These are phyloP conservation scores for Eciton burchellii DNA, from an alignment of 1,140 invertebrate species.

Conservation along the genomic window DNA sequence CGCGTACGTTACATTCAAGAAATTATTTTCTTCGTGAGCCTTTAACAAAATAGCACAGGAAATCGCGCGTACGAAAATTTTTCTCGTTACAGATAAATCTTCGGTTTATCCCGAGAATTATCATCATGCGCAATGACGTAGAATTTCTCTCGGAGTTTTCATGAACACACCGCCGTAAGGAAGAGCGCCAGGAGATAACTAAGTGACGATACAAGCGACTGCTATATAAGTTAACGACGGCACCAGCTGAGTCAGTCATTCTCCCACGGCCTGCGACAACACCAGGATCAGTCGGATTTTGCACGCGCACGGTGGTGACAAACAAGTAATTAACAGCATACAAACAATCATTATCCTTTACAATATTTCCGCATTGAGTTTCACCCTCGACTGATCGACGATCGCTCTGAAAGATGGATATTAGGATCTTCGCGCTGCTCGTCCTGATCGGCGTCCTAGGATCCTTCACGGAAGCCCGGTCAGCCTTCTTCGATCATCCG, in stretches of 20 bases:
- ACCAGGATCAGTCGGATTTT: slow-evolving; percentile 53
- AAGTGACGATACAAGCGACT: slow-evolving; percentile 63
- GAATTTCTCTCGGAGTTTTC: slow-evolving; percentile 34
- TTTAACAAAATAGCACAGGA: background rate
- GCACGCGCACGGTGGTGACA: slow-evolving; percentile 50
- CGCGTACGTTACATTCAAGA: background rate
- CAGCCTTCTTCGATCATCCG: slow-evolving; percentile 11
- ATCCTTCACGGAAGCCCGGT: slow-evolving; percentile 34
- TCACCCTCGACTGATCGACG: background rate
- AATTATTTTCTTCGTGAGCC: slow-evolving; percentile 3
- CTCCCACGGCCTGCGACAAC: slow-evolving; percentile 72
- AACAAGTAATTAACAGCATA: slow-evolving; percentile 12
- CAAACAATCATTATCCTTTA: slow-evolving; percentile 11
- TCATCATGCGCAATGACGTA: background rate
- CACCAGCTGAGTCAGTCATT: slow-evolving; percentile 80
- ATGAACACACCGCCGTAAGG: background rate
- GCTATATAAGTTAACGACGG: slow-evolving; percentile 83
- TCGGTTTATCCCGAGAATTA: too few relatives aligned
- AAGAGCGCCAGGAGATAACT: slow-evolving; percentile 8
- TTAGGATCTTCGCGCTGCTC: slow-evolving; percentile 57
- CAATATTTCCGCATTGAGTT: slow-evolving; percentile 16
- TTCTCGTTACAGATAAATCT: background rate
- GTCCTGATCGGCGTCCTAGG: slow-evolving; percentile 62
- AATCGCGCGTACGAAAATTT: background rate
- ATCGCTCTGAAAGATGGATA: slow-evolving; percentile 57